Evolutionary conservation across 2,888 invertebrate genomes (phyloP), one percentile per base, ranked within the genome.

Genomic region (Galerucella pusilla): DNA sequence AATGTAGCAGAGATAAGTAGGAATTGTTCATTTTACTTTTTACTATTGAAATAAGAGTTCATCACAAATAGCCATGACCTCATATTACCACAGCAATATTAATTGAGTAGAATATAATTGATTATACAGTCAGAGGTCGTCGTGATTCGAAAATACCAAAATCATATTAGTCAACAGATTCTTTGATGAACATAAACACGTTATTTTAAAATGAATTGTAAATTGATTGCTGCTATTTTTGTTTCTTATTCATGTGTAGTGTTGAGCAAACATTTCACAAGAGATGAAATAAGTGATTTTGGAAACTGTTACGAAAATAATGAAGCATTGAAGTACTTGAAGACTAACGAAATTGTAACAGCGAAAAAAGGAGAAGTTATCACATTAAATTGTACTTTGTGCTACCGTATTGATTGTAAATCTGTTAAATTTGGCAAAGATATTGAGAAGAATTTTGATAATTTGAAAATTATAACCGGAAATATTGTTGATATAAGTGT

Each of bases 321-420:
- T 7, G 57, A 57, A 5, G n/a, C 63, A 63, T 63, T 42, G n/a
- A 14, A 42, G 14, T 42, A 42, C 12, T n/a, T 63, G 16, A 63
- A 35, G 14, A 35, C 14, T 63, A 63, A 63, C 16, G 63, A 35
- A 63, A 14, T 63, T 7, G 10, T 63, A 28, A 63, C 35, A n/a
- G 35, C 16, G 20, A n/a, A 10, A 63, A 42, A 42, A 20, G 63
- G 14, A 42, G 42, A 63, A 63, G 6, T 35, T 7, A 4, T 63
- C n/a, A 63, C 63, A 14, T 35, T 63, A n/a, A 63, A 63, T n/a
- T 63, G 63, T 63, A 63, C n/a, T 11, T 63, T 63, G n/a, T 63
- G 63, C 35, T 63, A 63, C 35, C 63, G 63, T 35, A 63, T 63
- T 35, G 14, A 63, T 7, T 63, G 63, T 5, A 63, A 42, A n/a